A percentile compares a stretch with the other conserved stretches of the same genome.
These are phyloP conservation scores for Thalassarche chlororhynchos DNA, from an alignment of 2,113 vertebrate genomes.

Conservation along the genomic window DNA sequence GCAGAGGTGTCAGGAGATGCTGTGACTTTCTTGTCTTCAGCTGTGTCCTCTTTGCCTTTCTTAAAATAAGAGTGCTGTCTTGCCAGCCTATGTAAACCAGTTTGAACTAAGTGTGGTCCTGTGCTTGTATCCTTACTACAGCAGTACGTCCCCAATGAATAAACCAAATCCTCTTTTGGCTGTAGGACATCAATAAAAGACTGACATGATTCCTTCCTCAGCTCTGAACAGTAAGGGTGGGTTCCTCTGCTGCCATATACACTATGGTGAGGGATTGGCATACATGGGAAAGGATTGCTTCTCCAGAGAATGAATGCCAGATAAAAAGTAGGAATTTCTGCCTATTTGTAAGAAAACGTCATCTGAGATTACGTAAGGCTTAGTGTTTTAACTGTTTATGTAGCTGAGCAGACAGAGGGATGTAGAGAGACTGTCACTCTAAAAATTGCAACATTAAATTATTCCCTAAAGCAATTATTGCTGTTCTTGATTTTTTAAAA, in stretches of 20 bases:
- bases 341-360: not conserved
- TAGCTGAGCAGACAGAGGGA: not conserved
- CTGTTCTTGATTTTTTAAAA: slow-evolving; percentile 29
- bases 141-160: not conserved
- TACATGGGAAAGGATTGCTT: not conserved
- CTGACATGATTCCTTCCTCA: not conserved
- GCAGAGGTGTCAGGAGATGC: not conserved
- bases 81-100: not conserved
- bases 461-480: not conserved
- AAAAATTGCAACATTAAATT: not conserved
- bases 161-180: not conserved
- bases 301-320: not conserved
- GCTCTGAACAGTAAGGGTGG: not conserved
- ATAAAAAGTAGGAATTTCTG: not conserved
- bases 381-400: not conserved
- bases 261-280: not conserved
- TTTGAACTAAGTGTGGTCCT: not conserved
- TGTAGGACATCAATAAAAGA: not conserved
- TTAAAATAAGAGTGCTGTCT: not conserved
- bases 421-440: not conserved
- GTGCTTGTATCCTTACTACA: not conserved
- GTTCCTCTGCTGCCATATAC: not conserved
- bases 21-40: not conserved
- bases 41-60: not conserved
- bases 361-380: not conserved